Conservation (phyloP, 2,797 vertebrate species). For the Rhinatrema bivittatum region DNA sequence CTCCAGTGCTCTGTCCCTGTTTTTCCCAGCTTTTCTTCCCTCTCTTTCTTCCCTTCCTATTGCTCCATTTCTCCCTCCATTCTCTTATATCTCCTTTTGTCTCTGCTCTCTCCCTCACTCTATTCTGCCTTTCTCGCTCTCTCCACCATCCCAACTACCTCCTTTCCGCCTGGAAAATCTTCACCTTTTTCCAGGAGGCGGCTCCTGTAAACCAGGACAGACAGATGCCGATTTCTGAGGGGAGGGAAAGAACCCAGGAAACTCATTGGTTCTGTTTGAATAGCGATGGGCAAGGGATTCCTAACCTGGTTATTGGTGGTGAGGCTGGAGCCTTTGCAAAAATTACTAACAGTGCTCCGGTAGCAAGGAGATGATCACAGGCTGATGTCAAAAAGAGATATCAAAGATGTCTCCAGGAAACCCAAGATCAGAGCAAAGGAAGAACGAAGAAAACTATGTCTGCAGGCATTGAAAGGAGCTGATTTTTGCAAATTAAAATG, state of each 20-base stretch:
- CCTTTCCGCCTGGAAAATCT: too few species aligned
- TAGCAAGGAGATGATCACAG: conserved; percentile 48
- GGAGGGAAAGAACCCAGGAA: conserved; percentile 30
- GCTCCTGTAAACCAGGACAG: too few species aligned
- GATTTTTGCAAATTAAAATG: conserved; percentile 49
- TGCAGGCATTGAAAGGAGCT: conserved; percentile 51
- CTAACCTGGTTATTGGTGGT: conserved; percentile 17
- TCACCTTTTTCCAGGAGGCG: too few species aligned
- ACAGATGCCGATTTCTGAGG: too few species aligned
- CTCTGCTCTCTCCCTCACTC: too few species aligned
- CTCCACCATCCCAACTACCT: too few species aligned
- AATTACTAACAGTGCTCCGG: conserved; percentile 49
- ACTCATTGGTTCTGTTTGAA: conserved; percentile 49
- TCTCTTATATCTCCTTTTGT: too few species aligned
- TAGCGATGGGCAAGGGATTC: conserved; percentile 40
- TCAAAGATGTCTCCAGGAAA: conserved; percentile 43
- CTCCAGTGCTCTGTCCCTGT: too few species aligned
- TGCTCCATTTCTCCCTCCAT: too few species aligned
- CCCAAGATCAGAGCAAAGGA: conserved; percentile 48
- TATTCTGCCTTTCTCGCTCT: too few species aligned
- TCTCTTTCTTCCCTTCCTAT: too few species aligned
- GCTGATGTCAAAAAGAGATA: conserved; percentile 38
- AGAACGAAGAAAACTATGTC: conserved; percentile 36
- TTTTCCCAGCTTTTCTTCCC: too few species aligned
- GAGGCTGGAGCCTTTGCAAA: conserved; percentile 43